phyloP scores from a whole-genome alignment of 1,140 invertebrate species.

The Drosophila biarmipes region DNA sequence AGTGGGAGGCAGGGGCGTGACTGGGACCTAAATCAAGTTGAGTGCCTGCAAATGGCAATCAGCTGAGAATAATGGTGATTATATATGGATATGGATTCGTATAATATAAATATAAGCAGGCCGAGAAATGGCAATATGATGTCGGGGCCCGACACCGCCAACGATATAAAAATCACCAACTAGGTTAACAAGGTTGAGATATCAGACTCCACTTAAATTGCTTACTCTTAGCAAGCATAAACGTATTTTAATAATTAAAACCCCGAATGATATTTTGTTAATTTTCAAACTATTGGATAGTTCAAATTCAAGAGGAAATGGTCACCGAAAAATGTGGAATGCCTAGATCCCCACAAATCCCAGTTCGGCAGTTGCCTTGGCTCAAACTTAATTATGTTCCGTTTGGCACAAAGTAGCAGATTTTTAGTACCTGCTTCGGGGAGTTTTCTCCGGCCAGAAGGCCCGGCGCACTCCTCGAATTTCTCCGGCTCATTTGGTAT shows the following conservation, averaged over 20 bases:
- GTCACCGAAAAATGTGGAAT: neutral
- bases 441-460: neutral
- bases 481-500: constrained; percentile 42
- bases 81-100: constrained; percentile 20
- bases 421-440: constrained; percentile 13
- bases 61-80: constrained; percentile 56
- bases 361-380: neutral
- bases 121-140: constrained; percentile 20
- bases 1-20: constrained; percentile 30
- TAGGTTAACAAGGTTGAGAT: no score
- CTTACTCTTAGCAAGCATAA: no score
- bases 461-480: neutral
- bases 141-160: neutral
- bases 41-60: constrained; percentile 58
- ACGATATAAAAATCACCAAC: no score
- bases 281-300: no score
- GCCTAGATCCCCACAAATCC: neutral
- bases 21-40: constrained; percentile 51
- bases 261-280: no score
- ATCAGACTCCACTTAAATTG: no score
- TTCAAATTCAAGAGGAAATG: no score
- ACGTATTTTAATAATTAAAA: no score
- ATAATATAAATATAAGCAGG: constrained; percentile 15
- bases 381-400: neutral
- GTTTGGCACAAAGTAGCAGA: constrained; percentile 14